Evolutionary conservation across 2,888 invertebrate species (phyloP), one percentile per base, ranked within the genome.

Genomic region (Hanleya hanleyi): DNA sequence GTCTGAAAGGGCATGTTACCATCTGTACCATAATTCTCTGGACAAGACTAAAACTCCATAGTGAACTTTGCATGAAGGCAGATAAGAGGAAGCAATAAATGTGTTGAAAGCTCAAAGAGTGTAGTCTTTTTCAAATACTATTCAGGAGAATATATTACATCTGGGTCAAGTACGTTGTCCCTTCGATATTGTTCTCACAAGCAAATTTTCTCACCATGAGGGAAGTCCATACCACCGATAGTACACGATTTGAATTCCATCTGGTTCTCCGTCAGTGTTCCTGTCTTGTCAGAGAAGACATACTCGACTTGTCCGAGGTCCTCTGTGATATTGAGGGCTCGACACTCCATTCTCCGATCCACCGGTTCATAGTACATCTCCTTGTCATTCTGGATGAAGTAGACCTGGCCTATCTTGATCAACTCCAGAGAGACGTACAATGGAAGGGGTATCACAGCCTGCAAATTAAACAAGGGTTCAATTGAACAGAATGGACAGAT

Each of bases 281-380:
- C 99, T 0, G 99, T 99, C 92, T 99, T 99, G 90, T 99, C 99
- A 12, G 96, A 97, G 91, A 99, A 98, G 79, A 99, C 93, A 87
- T 98, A 98, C 87, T 96, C 95, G 12, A 88, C 81, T 92, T 99
- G 98, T 0, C 99, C 99, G 83, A 99, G 93, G 91, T 99, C 98
- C 91, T 99, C 98, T 0, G 98, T 97, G 78, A 99, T 98, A 90
- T 99, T 98, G 87, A 97, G 93, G 51, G 98, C 97, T 50, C 97
- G 94, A 90, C 98, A 99, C 91, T 97, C 95, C 70, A 95, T 94
- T 81, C 94, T 92, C 84, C 95, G 96, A 89, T 97, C 95, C 41
- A 95, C 95, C 73, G 94, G 93, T 29, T 94, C 93, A 90, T 98
- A 96, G 90, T 95, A 97, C 88, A 99, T 93, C 81, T 96, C 95